Evolutionary conservation across 2,113 vertebrate genomes (phyloP), one percentile per base, ranked within the genome.

Genomic region (Hystrix cristata): DNA sequence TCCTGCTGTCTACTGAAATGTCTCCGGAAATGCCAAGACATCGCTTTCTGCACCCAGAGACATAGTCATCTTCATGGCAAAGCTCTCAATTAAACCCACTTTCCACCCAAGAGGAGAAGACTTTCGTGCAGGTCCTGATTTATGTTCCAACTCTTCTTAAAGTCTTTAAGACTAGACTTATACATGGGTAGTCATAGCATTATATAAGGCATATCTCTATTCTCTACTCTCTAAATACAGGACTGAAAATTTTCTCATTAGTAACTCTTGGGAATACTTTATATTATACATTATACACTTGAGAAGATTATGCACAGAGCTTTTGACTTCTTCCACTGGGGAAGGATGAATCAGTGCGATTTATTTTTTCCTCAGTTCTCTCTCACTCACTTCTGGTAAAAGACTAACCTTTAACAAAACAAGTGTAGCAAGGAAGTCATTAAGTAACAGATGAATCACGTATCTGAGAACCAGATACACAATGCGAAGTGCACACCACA

Each of bases 51-150:
- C 84, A 69, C 88, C 5, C 79, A 18, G 43, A 91, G 57, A 87
- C 25, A 38, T 90, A 87, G 43, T 67, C 27, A 88, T 88, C 31
- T 93, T 96, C 60, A 65, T 25, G 74, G 51, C 76, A 91, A 81
- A 94, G 94, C 51, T 82, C 25, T 51, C 53, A 69, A 13, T 93
- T 84, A 72, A 86, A 29, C 13, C n/a, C n/a, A 87, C 21, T 57
- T 95, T 94, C 59, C 25, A 55, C 82, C 34, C 76, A 83, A 11
- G 38, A 65, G 9, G 81, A 87, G 46, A 38, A 87, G 15, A 57
- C 53, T 48, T 38, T 64, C 43, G 46, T 60, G 46, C 59, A 86
- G 86, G 91, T 91, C 29, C 34, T 15, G 2, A 71, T 38, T 84
- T 84, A 62, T 0, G 5, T 87, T 80, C 55, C 48, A 85, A 31